A percentile compares a stretch with the other conserved stretches of the same genome.
Conservation (phyloP, 2,113 vertebrate species). For the Nesogale talazaci region DNA sequence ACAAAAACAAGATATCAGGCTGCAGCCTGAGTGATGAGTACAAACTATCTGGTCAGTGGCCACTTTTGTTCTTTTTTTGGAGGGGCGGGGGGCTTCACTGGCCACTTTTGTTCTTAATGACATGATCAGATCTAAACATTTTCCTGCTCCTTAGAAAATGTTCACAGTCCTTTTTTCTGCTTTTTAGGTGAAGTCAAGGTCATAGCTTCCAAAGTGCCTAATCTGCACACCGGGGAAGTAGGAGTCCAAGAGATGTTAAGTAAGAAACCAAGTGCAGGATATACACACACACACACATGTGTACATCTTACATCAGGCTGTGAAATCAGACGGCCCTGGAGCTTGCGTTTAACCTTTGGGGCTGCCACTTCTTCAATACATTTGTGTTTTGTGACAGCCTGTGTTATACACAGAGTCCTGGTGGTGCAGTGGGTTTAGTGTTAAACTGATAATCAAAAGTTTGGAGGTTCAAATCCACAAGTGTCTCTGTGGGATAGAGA, state of each 20-base stretch:
- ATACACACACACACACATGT: neutral
- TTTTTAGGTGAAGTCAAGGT: neutral
- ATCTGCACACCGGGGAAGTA: neutral
- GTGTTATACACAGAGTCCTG: no score
- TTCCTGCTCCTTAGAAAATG: neutral
- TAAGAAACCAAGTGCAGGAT: neutral
- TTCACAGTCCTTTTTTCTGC: neutral
- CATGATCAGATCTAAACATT: neutral
- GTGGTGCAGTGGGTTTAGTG: no score
- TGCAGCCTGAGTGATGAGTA: neutral
- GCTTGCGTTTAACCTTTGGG: no score
- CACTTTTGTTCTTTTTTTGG: neutral
- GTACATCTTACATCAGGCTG: neutral
- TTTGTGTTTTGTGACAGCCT: neutral
- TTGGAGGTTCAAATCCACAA: no score
- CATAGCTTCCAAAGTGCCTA: neutral
- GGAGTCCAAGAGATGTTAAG: neutral
- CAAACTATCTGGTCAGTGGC: rapidly evolving
- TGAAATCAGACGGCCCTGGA: neutral
- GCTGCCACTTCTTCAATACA: neutral
- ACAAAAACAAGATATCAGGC: neutral
- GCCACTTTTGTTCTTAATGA: neutral
- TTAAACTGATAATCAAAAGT: no score
- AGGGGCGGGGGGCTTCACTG: no score
- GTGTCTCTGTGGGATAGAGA: no score